Evolutionary conservation across 2,113 vertebrate genomes (phyloP).

Genomic region (Dissostichus mawsoni): DNA sequence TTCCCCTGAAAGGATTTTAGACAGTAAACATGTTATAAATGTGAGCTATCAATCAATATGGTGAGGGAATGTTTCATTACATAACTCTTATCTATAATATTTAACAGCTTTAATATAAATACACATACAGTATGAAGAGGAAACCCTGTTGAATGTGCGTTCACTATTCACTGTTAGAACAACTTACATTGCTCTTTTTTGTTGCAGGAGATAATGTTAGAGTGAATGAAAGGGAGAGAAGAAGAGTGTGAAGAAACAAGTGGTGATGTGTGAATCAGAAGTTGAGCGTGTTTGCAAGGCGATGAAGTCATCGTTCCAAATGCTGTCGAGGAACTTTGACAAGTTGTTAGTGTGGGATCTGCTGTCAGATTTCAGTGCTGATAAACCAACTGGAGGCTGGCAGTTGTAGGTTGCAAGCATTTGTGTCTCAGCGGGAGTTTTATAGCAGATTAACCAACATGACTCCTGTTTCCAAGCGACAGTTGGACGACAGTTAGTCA

Average conservation of each 20-base stretch:
- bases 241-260: conserved; percentile 5
- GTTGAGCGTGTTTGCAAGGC: conserved; percentile 4
- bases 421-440: conserved; percentile 37
- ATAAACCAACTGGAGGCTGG: conserved; percentile 1
- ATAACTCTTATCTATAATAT: too few relatives aligned
- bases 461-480: conserved; percentile 17
- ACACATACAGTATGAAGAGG: neutral
- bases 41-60: too few relatives aligned
- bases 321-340: conserved; percentile 2
- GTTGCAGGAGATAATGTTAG: neutral
- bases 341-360: conserved; percentile 19
- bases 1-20: too few relatives aligned
- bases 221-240: neutral
- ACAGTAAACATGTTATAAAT: too few relatives aligned
- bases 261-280: neutral
- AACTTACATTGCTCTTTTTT: neutral
- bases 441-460: conserved; percentile 19
- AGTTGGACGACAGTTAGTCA: conserved; percentile 15
- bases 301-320: neutral
- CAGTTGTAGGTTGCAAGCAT: conserved; percentile 1
- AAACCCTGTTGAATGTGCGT: neutral
- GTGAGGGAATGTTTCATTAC: neutral
- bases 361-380: neutral
- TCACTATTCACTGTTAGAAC: neutral
- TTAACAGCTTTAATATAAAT: neutral